Base-by-base conservation (phyloP, 1,140 invertebrate species). In the Dolichoris vasculosae region DNA sequence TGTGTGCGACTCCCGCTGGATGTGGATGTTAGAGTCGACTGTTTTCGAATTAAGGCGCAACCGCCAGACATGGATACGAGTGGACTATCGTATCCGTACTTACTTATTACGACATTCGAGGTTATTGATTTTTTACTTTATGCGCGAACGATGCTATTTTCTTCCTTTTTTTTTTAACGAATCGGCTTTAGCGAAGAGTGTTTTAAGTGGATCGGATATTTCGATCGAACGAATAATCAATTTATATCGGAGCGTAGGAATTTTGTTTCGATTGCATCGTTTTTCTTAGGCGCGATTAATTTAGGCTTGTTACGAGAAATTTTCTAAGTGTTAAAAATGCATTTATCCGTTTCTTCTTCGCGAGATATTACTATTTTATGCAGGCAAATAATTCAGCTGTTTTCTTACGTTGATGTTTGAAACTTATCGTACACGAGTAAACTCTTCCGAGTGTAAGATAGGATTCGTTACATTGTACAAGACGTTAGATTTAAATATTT, bases 11-110 rank as follows among this genome's bases (percentile, higher is more conserved):
- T n/a, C 15, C 17, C 23, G 11, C 48, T 40, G 40, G 23, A 46
- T 78, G 55, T 17, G 63, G 15, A 64, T 78, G 76, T 17, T 69
- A 13, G 40, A 78, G 20, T 67, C 46, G n/a, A 69, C 76, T 73
- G 76, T 84, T 79, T 79, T 84, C 76, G 48, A 73, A 84, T 79
- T 79, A 80, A 84, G 15, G 0, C 15, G 26, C 32, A 63, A 23
- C 30, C 17, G 67, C 67, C 32, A 71, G 46, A 7, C 32, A 46
- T 30, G 30, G 17, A 73, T 59, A 43, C 32, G 9, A 59, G 23
- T 48, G 11, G 23, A 73, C 69, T 40, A 32, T 46, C 40, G 40
- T 43, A 2, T 26, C 26, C 11, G 20, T 9, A 48, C 64, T 43
- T n/a, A 26, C 20, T 76, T 64, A 46, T 30, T 51, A 83, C 30